These are phyloP conservation scores for Pilophorus perplexus DNA, from an alignment of 2,888 invertebrate species.

Conservation along the genomic window DNA sequence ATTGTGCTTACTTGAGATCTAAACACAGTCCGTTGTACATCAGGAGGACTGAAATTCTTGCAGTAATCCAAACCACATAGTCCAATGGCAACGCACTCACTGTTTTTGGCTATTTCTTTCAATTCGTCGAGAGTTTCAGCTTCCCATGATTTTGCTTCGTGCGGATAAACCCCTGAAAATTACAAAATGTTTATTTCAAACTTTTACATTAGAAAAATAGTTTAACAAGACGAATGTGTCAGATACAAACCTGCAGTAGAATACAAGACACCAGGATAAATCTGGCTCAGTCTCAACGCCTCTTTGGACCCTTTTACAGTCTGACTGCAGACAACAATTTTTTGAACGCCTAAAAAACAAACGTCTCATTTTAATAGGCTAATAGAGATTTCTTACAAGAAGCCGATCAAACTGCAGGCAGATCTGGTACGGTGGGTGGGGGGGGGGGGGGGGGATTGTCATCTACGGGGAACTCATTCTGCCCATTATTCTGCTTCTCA, in stretches of 20 bases:
- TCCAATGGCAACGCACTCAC: constrained; percentile 89
- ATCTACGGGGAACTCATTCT: too few species aligned
- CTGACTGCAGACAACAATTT: constrained; percentile 90
- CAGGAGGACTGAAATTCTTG: constrained; percentile 88
- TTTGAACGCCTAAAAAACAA: constrained; percentile 79
- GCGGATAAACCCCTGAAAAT: constrained; percentile 79
- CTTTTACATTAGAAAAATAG: too few species aligned
- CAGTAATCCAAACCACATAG: constrained; percentile 94
- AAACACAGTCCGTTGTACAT: constrained; percentile 81
- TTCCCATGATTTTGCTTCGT: constrained; percentile 89
- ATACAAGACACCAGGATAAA: constrained; percentile 86
- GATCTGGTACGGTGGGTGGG: too few species aligned
- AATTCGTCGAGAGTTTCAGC: constrained; percentile 61
- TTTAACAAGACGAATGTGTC: too few species aligned
- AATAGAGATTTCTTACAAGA: too few species aligned
- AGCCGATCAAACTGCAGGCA: too few species aligned
- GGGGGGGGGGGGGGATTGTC: too few species aligned
- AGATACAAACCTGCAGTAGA: constrained; percentile 89
- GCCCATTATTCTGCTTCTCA: too few species aligned
- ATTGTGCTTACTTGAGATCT: constrained; percentile 67
- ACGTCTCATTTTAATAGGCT: too few species aligned
- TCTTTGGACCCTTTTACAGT: constrained; percentile 87
- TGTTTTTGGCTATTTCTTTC: constrained; percentile 70
- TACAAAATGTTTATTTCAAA: too few species aligned
- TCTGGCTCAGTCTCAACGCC: constrained; percentile 80